Evolutionary conservation across 2,113 vertebrate species (phyloP).

Genomic region (Eolophus roseicapilla): DNA sequence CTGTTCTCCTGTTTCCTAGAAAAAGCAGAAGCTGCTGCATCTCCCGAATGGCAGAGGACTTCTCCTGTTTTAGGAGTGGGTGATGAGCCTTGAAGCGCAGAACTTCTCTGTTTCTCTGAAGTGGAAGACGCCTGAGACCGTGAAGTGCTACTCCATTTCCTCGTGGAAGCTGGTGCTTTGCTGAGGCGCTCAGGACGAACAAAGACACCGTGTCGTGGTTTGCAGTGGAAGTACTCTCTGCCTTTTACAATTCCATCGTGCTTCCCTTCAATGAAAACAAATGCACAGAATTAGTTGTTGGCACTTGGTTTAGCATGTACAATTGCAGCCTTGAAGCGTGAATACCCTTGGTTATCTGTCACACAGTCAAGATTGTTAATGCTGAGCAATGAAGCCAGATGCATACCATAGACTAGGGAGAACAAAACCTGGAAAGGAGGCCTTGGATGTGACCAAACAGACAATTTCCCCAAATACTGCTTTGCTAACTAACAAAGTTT

Average conservation of each 20-base stretch:
- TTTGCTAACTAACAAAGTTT: not conserved
- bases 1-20: constrained; percentile 74
- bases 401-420: not conserved
- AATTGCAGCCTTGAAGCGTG: accelerated
- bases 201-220: constrained; percentile 80
- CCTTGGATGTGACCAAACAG: not conserved
- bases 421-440: not conserved
- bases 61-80: constrained; percentile 13
- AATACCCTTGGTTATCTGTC: not conserved
- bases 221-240: constrained; percentile 81
- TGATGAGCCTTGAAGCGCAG: constrained; percentile 11
- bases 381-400: not conserved
- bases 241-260: constrained; percentile 84
- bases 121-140: constrained; percentile 69
- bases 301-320: not conserved
- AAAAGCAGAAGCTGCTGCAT: constrained; percentile 68
- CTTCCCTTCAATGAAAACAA: constrained; percentile 78
- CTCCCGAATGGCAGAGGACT: constrained; percentile 53
- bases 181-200: constrained; percentile 81
- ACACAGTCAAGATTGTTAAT: not conserved
- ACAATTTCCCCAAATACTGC: not conserved
- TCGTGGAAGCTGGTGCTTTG: constrained; percentile 72
- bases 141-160: constrained; percentile 62
- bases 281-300: not conserved
- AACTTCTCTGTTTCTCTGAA: constrained; percentile 55